A percentile compares a stretch with the other conserved stretches of the same genome.
phyloP scores from a whole-genome alignment of 2,888 invertebrate species.

The Kuschelorhynchus macadamiae region DNA sequence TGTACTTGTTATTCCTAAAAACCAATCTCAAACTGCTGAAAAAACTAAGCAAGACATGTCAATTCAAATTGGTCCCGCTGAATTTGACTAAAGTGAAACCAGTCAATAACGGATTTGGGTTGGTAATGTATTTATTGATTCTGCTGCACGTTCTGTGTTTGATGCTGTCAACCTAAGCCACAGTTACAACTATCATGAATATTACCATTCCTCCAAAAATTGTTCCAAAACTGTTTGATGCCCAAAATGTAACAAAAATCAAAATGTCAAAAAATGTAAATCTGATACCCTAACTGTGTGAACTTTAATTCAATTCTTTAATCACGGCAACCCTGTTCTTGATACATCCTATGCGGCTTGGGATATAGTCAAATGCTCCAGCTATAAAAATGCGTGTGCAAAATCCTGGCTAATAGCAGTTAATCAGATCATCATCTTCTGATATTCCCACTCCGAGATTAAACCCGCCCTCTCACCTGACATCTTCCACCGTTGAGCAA shows the following conservation, averaged over 20 bases:
- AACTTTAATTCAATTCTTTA: too few relatives aligned
- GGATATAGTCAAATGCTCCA: not conserved
- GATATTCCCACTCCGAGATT: not conserved
- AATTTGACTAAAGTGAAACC: not conserved
- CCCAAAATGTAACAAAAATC: conserved; percentile 5
- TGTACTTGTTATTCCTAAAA: not conserved
- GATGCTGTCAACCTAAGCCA: conserved; percentile 2
- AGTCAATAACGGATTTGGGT: not conserved
- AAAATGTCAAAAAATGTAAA: not conserved
- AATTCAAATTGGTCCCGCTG: not conserved
- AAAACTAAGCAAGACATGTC: not conserved
- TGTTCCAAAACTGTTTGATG: not conserved
- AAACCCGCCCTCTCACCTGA: too few relatives aligned
- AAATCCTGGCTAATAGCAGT: not conserved
- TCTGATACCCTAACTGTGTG: not conserved
- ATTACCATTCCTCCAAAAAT: conserved; percentile 4
- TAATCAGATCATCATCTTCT: too few relatives aligned
- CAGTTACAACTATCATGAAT: conserved; percentile 9
- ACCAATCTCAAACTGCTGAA: not conserved
- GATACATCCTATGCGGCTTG: not conserved
- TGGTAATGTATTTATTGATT: conserved; percentile 11
- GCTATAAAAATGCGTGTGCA: conserved; percentile 4
- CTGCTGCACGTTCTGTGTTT: not conserved
- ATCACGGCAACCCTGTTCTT: not conserved
- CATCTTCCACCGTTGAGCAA: too few relatives aligned